Conservation (phyloP, 2,797 vertebrate species). For the Crenichthys baileyi region DNA sequence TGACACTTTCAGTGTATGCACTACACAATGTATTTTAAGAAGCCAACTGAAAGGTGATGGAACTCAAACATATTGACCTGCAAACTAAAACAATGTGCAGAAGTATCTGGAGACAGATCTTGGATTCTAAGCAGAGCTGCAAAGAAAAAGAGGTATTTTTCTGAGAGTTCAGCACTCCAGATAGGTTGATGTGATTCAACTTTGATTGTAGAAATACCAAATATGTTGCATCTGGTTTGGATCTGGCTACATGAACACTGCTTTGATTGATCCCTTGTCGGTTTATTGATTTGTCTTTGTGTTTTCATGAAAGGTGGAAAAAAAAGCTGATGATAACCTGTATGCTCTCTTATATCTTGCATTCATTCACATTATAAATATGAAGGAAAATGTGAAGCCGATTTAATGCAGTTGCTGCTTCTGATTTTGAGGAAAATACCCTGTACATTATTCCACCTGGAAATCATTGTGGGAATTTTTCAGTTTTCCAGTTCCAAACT, state of each 20-base stretch:
- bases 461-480: conserved; percentile 3
- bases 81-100: conserved; percentile 7
- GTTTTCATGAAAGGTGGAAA: background rate
- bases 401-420: conserved; percentile 17
- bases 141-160: conserved; percentile 6
- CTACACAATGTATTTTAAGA: background rate
- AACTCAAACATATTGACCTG: background rate
- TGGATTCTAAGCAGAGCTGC: conserved; percentile 13
- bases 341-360: background rate
- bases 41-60: background rate
- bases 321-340: background rate
- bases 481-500: conserved; percentile 7
- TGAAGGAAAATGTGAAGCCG: background rate
- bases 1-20: background rate
- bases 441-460: background rate
- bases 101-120: background rate
- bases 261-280: conserved; percentile 7
- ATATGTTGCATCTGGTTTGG: background rate
- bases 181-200: conserved; percentile 11
- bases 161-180: conserved; percentile 5
- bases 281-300: background rate
- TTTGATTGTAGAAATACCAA: conserved; percentile 8
- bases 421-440: background rate
- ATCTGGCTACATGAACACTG: background rate
- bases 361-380: background rate